phyloP scores from a whole-genome alignment of 2,797 vertebrate genomes.

The Denticeps clupeoides region DNA sequence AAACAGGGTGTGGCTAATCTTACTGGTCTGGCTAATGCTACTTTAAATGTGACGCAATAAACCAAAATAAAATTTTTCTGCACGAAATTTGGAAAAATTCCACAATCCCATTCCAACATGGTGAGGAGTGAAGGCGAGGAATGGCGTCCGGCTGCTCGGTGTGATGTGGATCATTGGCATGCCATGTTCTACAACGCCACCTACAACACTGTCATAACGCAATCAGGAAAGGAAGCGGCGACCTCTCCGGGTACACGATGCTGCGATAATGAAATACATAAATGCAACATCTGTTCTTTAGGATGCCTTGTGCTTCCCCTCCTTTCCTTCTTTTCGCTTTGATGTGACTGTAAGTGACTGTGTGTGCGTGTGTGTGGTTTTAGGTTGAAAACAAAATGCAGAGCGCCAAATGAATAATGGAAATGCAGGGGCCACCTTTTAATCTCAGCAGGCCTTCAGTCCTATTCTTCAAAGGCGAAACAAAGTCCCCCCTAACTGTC shows the following conservation, averaged over 20 bases:
- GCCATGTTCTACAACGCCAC: constrained; percentile 6
- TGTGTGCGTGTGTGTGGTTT: no score
- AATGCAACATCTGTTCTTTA: constrained; percentile 44
- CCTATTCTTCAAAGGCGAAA: constrained; percentile 32
- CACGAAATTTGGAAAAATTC: no score
- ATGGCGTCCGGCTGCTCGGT: no score
- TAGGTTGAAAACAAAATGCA: constrained; percentile 32
- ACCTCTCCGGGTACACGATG: constrained; percentile 21
- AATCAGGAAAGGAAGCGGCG: constrained; percentile 16
- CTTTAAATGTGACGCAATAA: no score
- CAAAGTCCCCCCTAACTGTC: constrained; percentile 11
- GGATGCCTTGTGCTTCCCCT: constrained; percentile 34
- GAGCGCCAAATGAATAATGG: constrained; percentile 44
- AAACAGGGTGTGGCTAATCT: no score
- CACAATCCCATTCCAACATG: no score
- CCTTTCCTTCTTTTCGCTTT: constrained; percentile 27
- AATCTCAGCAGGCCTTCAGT: constrained; percentile 46
- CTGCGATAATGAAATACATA: constrained; percentile 49
- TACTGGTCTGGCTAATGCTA: no score
- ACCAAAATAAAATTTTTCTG: no score
- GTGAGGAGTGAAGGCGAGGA: background rate
- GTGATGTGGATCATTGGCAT: no score
- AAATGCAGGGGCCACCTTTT: constrained; percentile 40
- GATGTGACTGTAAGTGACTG: constrained; percentile 24
- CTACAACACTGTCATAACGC: constrained; percentile 17